phyloP scores from a whole-genome alignment of 1,140 invertebrate genomes.

The Medauroidea extradentata region DNA sequence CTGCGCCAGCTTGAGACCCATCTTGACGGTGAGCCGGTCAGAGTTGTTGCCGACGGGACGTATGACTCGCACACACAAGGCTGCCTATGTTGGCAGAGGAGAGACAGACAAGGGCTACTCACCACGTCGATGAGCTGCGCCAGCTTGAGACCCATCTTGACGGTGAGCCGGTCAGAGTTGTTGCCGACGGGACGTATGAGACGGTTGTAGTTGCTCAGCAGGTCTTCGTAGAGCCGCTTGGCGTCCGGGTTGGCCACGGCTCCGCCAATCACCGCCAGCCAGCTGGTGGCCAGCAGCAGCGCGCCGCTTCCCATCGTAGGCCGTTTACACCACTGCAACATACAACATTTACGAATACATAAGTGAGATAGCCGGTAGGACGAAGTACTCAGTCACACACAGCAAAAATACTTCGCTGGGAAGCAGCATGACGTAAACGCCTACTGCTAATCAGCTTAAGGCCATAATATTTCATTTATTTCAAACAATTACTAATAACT shows the following conservation, averaged over 20 bases:
- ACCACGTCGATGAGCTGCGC: conserved; percentile 95
- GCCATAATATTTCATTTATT: too few species aligned
- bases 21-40: conserved; percentile 92
- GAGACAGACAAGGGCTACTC: too few species aligned
- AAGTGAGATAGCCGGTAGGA: too few species aligned
- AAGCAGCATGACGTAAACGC: too few species aligned
- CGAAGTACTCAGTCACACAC: too few species aligned
- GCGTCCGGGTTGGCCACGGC: conserved; percentile 71
- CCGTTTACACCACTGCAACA: conserved; percentile 13
- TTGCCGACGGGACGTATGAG: conserved; percentile 90
- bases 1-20: conserved; percentile 93
- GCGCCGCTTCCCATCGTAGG: conserved; percentile 50
- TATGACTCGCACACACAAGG: too few species aligned
- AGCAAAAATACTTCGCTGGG: too few species aligned
- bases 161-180: conserved; percentile 88
- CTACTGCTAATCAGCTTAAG: too few species aligned
- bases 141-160: conserved; percentile 85
- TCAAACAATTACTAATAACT: too few species aligned
- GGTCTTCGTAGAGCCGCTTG: conserved; percentile 89
- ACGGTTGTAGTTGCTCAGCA: conserved; percentile 94
- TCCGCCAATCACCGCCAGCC: conserved; percentile 45
- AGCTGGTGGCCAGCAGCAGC: conserved; percentile 64
- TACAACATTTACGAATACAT: too few species aligned
- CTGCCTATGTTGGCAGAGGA: too few species aligned
- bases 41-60: conserved; percentile 95